Percentiles rank a stretch among this genome's conserved stretches.
Conservation (phyloP, 64 coral and sea anemone genomes). For the Orbicella faveolata region DNA sequence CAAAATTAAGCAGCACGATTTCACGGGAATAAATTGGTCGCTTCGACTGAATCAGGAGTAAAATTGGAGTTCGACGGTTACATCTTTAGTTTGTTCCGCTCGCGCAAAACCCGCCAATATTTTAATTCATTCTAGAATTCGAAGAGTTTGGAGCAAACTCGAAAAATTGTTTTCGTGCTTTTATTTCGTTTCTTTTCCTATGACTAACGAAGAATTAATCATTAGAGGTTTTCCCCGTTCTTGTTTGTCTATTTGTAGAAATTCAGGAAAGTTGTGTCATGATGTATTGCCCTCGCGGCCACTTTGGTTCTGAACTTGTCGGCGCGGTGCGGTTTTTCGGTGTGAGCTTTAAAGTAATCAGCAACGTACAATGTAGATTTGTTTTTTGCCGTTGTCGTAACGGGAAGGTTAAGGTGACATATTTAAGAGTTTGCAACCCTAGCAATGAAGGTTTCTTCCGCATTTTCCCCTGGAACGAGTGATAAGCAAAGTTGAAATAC, state of each 20-base stretch:
- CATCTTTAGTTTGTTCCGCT: neutral
- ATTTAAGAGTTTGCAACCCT: neutral
- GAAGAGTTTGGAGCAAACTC: neutral
- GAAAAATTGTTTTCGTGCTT: neutral
- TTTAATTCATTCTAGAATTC: neutral
- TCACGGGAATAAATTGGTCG: neutral
- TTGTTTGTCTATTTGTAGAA: slow-evolving; percentile 2
- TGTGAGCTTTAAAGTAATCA: neutral
- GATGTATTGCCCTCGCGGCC: neutral
- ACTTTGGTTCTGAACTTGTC: neutral
- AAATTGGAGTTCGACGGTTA: neutral
- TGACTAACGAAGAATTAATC: neutral
- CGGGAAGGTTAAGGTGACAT: neutral
- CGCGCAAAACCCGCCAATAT: neutral
- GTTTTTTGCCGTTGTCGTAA: neutral
- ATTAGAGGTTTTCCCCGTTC: neutral
- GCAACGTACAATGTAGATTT: neutral
- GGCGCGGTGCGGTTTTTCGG: neutral
- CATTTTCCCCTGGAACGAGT: neutral
- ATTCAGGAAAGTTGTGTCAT: neutral
- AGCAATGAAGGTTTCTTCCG: neutral
- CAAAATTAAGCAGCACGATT: neutral
- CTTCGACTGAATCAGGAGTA: neutral
- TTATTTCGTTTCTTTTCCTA: neutral
- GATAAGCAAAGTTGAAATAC: neutral